Evolutionary conservation across 64 coral and sea anemone genomes (phyloP).

Genomic region (Platygyra sinensis): DNA sequence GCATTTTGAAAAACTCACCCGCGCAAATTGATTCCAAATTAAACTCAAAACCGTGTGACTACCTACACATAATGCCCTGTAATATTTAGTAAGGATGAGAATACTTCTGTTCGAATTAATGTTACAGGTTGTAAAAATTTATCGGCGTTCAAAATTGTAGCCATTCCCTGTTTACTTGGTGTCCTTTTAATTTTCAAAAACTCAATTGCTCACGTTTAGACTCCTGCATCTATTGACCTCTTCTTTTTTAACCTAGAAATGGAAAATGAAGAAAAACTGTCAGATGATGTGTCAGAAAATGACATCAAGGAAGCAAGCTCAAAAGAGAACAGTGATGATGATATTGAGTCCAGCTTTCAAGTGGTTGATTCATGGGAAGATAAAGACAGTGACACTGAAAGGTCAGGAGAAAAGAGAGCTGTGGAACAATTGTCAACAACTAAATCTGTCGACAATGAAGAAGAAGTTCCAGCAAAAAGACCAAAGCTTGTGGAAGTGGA

Average conservation of each 20-base stretch:
- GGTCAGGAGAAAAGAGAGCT: constrained; percentile 4
- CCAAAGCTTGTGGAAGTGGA: constrained; percentile 20
- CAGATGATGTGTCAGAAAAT: constrained; percentile 26
- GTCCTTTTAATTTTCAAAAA: neutral
- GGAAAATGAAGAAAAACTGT: constrained; percentile 13
- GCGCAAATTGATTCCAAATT: no score
- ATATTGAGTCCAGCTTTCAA: constrained; percentile 59
- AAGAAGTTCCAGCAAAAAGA: constrained; percentile 39
- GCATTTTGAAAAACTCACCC: no score
- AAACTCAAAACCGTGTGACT: no score
- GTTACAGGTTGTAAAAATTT: no score
- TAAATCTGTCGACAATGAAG: neutral
- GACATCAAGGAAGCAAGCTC: constrained; percentile 50
- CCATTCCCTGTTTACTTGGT: no score
- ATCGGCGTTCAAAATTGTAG: no score
- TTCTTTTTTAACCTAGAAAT: neutral
- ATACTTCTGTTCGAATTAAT: no score
- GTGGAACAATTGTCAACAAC: neutral
- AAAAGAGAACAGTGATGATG: constrained; percentile 37
- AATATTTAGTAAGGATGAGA: no score
- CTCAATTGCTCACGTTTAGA: neutral
- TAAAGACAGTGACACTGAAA: constrained; percentile 9
- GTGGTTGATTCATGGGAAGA: constrained; percentile 53
- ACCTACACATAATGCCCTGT: no score
- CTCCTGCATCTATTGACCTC: neutral